A percentile compares a stretch with the other conserved stretches of the same genome.
phyloP scores from a whole-genome alignment of 1,140 invertebrate genomes.

The Anoplolepis gracilipes region DNA sequence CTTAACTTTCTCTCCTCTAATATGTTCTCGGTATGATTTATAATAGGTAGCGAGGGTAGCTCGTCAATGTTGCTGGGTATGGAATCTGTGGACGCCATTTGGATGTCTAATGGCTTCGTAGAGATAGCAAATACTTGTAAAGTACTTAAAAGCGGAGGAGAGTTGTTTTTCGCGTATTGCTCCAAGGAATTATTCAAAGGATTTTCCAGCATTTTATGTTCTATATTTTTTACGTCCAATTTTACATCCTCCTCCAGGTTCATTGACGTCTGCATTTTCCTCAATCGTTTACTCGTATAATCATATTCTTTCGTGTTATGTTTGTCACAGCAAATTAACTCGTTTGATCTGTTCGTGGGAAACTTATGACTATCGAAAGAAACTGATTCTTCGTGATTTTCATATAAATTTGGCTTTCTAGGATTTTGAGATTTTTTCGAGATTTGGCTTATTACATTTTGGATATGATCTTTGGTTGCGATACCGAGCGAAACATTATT shows the following conservation, averaged over 20 bases:
- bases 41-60: constrained; percentile 79
- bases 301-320: neutral
- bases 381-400: neutral
- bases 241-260: constrained; percentile 57
- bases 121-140: constrained; percentile 83
- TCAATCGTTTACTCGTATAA: neutral
- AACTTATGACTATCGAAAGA: neutral
- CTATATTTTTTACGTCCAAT: constrained; percentile 42
- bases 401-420: neutral
- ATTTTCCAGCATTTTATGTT: constrained; percentile 54
- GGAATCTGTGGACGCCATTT: constrained; percentile 63
- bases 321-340: neutral
- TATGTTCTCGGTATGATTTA: constrained; percentile 67
- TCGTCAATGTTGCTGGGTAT: constrained; percentile 78
- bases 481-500: neutral
- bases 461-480: neutral
- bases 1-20: constrained; percentile 78
- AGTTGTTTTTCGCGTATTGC: constrained; percentile 17
- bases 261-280: constrained; percentile 45
- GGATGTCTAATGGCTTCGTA: constrained; percentile 79
- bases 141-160: constrained; percentile 80
- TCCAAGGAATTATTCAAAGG: neutral
- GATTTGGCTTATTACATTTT: neutral
- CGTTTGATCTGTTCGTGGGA: constrained; percentile 11
- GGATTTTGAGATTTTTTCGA: constrained; percentile 69